Evolutionary conservation across 1,140 invertebrate species (phyloP).

Genomic region (Temnothorax curvispinosus): DNA sequence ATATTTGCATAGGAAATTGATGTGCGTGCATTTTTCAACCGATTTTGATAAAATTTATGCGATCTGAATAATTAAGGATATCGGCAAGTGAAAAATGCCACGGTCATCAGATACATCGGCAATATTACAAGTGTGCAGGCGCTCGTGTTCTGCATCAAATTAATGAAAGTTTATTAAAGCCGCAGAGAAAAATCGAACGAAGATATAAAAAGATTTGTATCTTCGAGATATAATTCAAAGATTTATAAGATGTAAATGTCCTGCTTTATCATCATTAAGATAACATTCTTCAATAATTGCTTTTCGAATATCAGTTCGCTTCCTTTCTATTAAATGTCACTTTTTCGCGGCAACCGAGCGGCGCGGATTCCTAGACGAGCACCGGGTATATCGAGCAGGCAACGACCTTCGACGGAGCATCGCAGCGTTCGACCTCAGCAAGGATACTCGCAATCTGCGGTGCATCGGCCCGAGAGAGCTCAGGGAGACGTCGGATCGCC

Average conservation of each 20-base stretch:
- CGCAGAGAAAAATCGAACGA: not conserved
- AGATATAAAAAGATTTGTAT: too few species aligned
- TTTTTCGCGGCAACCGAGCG: not conserved
- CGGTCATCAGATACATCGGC: too few species aligned
- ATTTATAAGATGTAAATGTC: not conserved
- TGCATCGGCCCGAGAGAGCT: conserved; percentile 75
- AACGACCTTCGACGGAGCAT: conserved; percentile 78
- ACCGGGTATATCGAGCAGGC: conserved; percentile 75
- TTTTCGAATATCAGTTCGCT: not conserved
- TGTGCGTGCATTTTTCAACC: not conserved
- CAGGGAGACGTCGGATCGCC: conserved; percentile 66
- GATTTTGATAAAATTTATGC: not conserved
- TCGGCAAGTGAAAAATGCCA: not conserved
- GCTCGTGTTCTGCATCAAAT: not conserved
- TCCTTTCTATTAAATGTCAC: not conserved
- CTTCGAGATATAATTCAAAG: too few species aligned
- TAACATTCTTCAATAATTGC: not conserved
- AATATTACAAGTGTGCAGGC: not conserved
- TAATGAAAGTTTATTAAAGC: not conserved
- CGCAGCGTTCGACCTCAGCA: conserved; percentile 74
- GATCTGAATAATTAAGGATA: not conserved
- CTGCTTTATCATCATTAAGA: not conserved
- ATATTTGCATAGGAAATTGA: conserved; percentile 19
- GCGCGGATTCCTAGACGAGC: conserved; percentile 59
- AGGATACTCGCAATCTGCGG: conserved; percentile 82